These are phyloP conservation scores for Zhuqinia jingwanae DNA, from an alignment of 2,888 invertebrate genomes.

Conservation along the genomic window DNA sequence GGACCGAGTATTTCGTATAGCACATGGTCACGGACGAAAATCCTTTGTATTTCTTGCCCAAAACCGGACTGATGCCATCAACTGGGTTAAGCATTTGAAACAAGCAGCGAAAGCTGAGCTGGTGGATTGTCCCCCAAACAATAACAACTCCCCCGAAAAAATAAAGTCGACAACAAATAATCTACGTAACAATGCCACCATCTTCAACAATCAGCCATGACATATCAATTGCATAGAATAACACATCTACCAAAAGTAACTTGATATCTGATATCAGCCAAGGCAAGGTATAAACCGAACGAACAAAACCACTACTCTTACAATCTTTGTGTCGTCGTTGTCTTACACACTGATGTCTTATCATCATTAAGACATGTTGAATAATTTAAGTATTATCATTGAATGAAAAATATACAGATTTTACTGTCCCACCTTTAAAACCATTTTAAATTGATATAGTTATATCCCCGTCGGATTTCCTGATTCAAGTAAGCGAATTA, in stretches of 20 bases:
- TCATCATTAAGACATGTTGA: neutral
- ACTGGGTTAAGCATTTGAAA: conserved; percentile 76
- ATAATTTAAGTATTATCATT: neutral
- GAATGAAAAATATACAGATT: neutral
- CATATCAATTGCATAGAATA: conserved; percentile 63
- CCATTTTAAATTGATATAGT: neutral
- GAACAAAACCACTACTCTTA: neutral
- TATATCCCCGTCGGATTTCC: too few relatives aligned
- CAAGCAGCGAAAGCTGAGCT: conserved; percentile 78
- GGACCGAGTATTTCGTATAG: conserved; percentile 76
- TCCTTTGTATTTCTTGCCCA: conserved; percentile 76
- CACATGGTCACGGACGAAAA: conserved; percentile 76
- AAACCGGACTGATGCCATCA: conserved; percentile 73
- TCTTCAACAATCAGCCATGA: conserved; percentile 76
- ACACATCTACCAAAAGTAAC: conserved; percentile 7
- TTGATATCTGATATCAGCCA: neutral
- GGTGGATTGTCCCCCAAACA: conserved; percentile 42
- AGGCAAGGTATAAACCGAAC: neutral
- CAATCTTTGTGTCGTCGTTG: too few relatives aligned
- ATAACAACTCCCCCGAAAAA: conserved; percentile 39
- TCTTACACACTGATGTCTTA: too few relatives aligned
- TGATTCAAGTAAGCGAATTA: too few relatives aligned
- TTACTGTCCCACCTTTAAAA: neutral
- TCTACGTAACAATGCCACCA: conserved; percentile 48
- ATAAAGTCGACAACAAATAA: neutral